Evolutionary conservation across 1,140 invertebrate genomes (phyloP).

Genomic region (Heliconius melpomene): DNA sequence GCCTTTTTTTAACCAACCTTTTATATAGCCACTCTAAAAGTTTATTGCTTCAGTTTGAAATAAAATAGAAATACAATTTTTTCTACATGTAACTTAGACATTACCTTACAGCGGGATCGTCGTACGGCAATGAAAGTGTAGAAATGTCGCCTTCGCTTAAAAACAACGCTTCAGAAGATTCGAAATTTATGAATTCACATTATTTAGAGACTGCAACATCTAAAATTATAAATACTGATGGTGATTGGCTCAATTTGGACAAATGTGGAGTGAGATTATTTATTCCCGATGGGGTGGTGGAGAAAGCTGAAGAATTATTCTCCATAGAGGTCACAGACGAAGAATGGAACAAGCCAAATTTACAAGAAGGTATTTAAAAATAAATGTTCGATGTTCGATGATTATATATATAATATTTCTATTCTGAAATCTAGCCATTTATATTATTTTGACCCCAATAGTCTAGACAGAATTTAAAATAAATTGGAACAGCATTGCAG

Average conservation of each 20-base stretch:
- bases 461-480: background rate
- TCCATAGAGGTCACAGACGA: conserved; percentile 87
- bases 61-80: background rate
- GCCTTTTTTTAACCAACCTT: background rate
- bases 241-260: conserved; percentile 84
- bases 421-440: background rate
- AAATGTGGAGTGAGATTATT: conserved; percentile 86
- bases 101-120: conserved; percentile 85
- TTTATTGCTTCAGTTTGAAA: conserved; percentile 26
- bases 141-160: conserved; percentile 75
- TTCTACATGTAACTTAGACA: conserved; percentile 4
- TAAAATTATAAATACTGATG: conserved; percentile 78
- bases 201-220: conserved; percentile 64
- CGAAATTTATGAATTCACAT: conserved; percentile 67
- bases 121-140: conserved; percentile 82
- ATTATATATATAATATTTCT: background rate
- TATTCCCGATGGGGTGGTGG: conserved; percentile 86
- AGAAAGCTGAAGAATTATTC: conserved; percentile 83
- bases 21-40: conserved; percentile 15
- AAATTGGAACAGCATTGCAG: background rate
- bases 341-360: conserved; percentile 85
- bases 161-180: conserved; percentile 84
- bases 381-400: background rate
- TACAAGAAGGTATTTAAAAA: conserved; percentile 83
- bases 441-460: background rate